Conservation (phyloP, 2,888 invertebrate genomes). For the Norana najaformis region DNA sequence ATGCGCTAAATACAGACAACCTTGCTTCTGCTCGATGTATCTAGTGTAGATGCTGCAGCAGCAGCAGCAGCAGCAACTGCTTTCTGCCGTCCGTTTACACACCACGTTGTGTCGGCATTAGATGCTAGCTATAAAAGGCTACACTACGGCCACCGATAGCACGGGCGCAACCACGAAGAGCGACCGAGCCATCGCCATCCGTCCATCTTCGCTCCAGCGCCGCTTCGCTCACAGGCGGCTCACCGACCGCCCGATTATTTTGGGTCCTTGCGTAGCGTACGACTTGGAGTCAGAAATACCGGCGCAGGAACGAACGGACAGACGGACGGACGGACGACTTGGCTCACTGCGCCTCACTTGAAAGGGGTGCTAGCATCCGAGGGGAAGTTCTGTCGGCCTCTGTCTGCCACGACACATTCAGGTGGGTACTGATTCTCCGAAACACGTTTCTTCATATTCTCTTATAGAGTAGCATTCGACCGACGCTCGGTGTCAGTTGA, state of each 20-base stretch:
- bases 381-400: neutral
- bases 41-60: neutral
- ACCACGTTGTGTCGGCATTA: neutral
- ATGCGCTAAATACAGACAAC: constrained; percentile 13
- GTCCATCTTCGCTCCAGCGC: neutral
- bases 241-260: neutral
- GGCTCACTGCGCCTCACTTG: neutral
- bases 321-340: neutral
- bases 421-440: neutral
- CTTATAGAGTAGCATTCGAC: neutral
- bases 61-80: neutral
- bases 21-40: neutral
- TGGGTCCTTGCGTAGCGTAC: neutral
- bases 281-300: neutral
- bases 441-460: neutral
- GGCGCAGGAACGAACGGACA: too few species aligned
- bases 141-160: neutral
- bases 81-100: neutral
- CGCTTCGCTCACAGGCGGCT: neutral
- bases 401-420: neutral
- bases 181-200: neutral
- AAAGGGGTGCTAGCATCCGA: neutral
- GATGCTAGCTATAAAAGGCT: constrained; percentile 13
- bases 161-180: neutral
- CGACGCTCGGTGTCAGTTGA: neutral